These are phyloP conservation scores for Apis mellifera DNA, from an alignment of 1,140 invertebrate genomes.

Conservation along the genomic window DNA sequence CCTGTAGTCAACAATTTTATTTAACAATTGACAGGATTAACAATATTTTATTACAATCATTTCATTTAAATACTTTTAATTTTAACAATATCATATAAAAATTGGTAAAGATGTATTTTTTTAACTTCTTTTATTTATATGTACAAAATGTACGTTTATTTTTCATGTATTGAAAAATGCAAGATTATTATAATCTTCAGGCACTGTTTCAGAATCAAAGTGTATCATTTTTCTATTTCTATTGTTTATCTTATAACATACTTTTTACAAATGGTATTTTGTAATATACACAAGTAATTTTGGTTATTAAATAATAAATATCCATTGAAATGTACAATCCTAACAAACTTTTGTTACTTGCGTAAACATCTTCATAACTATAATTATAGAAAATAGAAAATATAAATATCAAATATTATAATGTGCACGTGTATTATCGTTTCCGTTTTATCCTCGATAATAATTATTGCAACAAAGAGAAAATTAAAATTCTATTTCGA, in stretches of 20 bases:
- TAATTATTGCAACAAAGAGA: neutral
- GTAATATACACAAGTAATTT: neutral
- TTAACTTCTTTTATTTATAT: neutral
- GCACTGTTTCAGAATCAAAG: neutral
- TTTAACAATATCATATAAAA: neutral
- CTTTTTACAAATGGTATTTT: neutral
- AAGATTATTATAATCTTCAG: neutral
- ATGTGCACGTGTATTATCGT: no score
- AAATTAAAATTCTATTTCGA: neutral
- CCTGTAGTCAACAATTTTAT: neutral
- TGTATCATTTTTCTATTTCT: neutral
- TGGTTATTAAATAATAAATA: neutral
- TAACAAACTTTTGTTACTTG: neutral
- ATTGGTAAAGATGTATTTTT: neutral
- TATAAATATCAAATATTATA: no score
- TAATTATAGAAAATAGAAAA: neutral
- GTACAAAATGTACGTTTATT: neutral
- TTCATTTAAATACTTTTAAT: neutral
- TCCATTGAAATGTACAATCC: neutral
- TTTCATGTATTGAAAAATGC: neutral
- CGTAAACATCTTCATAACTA: neutral
- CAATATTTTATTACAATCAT: neutral
- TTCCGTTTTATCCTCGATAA: neutral
- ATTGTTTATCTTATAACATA: neutral
- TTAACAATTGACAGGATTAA: conserved; percentile 32